These are phyloP conservation scores for Dromaius novaehollandiae DNA, from an alignment of 2,113 vertebrate species.

Conservation along the genomic window DNA sequence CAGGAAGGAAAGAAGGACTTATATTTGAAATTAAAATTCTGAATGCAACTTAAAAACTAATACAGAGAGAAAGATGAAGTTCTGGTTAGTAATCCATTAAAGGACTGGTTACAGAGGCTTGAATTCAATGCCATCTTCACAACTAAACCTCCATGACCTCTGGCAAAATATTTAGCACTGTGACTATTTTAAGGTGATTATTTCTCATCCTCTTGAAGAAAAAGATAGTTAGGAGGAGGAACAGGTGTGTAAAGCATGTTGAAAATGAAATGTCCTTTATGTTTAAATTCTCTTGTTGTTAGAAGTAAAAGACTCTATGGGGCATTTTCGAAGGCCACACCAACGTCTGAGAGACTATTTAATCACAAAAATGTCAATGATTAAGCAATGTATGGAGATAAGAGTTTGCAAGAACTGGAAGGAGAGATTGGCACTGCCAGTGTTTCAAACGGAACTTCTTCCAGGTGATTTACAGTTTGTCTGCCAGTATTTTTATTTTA, in stretches of 20 bases:
- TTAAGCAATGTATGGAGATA: not conserved
- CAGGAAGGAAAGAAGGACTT: not conserved
- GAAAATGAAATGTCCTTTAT: not conserved
- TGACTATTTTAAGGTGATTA: not conserved
- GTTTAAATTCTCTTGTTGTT: not conserved
- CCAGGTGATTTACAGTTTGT: not conserved
- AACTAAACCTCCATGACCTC: not conserved
- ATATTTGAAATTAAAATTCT: not conserved
- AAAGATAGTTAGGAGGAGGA: not conserved
- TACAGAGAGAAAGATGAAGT: not conserved
- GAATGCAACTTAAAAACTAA: not conserved
- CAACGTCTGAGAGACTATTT: not conserved
- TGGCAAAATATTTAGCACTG: not conserved
- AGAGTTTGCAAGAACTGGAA: not conserved
- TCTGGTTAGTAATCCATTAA: not conserved
- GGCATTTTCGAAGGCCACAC: not conserved
- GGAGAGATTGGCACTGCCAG: not conserved
- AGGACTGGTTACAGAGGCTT: not conserved
- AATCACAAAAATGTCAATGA: not conserved
- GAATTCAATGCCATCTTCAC: not conserved
- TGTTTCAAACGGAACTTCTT: not conserved
- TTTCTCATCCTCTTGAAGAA: not conserved
- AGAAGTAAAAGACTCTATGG: not conserved
- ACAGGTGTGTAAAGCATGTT: not conserved
- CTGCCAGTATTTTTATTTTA: not conserved